Evolutionary conservation across 2,888 invertebrate species (phyloP), one percentile per base, ranked within the genome.

Genomic region (Nomada lathburiana): DNA sequence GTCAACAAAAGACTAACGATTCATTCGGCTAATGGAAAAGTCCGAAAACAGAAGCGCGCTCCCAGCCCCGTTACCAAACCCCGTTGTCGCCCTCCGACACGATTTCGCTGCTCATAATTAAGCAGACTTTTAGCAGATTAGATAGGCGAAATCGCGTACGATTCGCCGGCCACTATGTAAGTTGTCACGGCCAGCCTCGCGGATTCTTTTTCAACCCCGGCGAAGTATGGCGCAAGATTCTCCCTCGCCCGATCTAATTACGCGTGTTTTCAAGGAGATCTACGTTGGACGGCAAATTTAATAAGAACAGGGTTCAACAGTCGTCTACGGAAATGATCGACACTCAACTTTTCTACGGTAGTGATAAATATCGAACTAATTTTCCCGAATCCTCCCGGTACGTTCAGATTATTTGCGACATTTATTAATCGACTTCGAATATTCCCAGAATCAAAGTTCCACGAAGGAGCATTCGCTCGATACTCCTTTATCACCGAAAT

Each of bases 1-100:
- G 94, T 94, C 94, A 94, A 93, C 94, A 93, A 94, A 93, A 94
- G 94, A 94, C 93, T 93, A 94, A 94, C 93, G 94, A 93, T 93
- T 93, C 93, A 94, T 94, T 93, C 93, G 91, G 92, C 94, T 94
- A 94, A 94, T 94, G 94, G 94, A 94, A 94, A 94, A 94, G 93
- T 94, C 93, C 93, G 92, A 94, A 93, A 94, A 93, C 93, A 94
- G 92, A 92, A 92, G 91, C 90, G 89, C 71, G 52, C 82, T 80
- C 69, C 69, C 65, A 60, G 80, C 67, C 67, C 20, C 65, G 18
- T 71, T 71, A 1, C 52, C 62, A 63, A 42, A 23, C 67, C 83
- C 80, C 69, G 64, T 79, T 79, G 62, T 73, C 80, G 53, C 65
- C 68, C 72, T 62, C 59, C 50, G 57, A 29, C 65, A 78, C 82